Percentiles rank a stretch among this genome's conserved stretches.
phyloP scores from a whole-genome alignment of 37 sponge, comb jelly and placozoan genomes.

The Halisarca cf. caerulea region DNA sequence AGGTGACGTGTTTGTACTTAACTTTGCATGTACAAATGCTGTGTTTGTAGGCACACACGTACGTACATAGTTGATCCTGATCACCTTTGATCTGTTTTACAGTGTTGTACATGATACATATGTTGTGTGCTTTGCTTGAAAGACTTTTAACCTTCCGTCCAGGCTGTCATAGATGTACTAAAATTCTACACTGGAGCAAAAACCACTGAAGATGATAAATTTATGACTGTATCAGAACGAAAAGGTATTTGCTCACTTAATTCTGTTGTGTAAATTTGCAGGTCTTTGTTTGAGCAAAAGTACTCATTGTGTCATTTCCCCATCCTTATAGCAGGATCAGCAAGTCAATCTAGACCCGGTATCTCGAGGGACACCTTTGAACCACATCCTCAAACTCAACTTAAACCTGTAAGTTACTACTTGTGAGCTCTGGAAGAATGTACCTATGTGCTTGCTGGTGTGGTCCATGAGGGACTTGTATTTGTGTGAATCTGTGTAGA shows the following conservation, averaged over 20 bases:
- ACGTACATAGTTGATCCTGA: too few species aligned
- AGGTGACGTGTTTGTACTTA: too few species aligned
- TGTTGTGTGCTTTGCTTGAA: background rate
- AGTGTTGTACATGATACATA: too few species aligned
- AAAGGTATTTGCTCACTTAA: background rate
- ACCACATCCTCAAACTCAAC: too few species aligned
- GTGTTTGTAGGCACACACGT: too few species aligned
- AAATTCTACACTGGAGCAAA: slow-evolving; percentile 82
- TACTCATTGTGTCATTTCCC: slow-evolving; percentile 1
- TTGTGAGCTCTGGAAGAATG: too few species aligned
- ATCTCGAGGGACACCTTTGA: too few species aligned
- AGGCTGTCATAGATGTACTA: slow-evolving; percentile 91
- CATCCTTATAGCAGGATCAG: background rate
- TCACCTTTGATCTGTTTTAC: too few species aligned
- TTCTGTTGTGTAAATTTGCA: background rate
- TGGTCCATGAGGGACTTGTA: too few species aligned
- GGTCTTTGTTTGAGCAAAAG: background rate
- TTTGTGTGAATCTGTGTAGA: background rate
- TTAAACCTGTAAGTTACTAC: too few species aligned
- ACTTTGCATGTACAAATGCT: too few species aligned
- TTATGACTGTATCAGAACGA: slow-evolving; percentile 63
- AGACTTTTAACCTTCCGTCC: background rate
- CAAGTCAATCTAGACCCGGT: background rate
- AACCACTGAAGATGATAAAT: slow-evolving; percentile 75
- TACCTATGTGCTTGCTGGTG: too few species aligned